phyloP scores from a whole-genome alignment of 2,797 vertebrate species.

The Glyptemys insculpta region DNA sequence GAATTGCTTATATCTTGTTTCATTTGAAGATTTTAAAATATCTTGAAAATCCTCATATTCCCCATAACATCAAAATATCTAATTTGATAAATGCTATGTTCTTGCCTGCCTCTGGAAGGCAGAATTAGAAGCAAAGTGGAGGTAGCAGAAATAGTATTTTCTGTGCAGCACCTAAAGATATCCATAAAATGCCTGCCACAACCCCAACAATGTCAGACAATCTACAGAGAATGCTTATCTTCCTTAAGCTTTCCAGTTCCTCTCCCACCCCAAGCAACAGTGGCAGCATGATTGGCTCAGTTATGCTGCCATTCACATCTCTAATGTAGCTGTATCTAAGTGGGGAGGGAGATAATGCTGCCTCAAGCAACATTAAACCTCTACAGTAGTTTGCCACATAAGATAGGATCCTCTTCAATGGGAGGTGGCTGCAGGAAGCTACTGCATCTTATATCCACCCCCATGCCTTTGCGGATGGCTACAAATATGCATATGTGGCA shows the following conservation, averaged over 20 bases:
- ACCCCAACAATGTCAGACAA: neutral
- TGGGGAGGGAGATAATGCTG: neutral
- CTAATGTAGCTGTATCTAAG: neutral
- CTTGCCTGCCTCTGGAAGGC: neutral
- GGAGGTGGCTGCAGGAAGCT: neutral
- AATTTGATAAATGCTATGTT: neutral
- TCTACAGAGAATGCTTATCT: neutral
- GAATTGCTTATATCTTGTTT: neutral
- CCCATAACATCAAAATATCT: neutral
- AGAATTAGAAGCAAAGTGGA: rapidly evolving
- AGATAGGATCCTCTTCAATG: neutral
- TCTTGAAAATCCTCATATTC: neutral
- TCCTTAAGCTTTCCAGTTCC: neutral
- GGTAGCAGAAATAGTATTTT: neutral
- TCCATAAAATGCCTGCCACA: neutral
- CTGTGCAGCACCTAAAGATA: neutral
- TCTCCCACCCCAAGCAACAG: neutral
- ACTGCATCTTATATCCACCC: neutral
- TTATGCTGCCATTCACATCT: rapidly evolving
- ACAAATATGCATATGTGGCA: neutral
- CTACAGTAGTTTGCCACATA: conserved; percentile 4
- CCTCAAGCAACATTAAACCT: neutral
- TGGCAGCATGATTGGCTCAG: neutral
- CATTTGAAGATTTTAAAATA: neutral
- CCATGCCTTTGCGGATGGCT: neutral